Evolutionary conservation across 2,888 invertebrate genomes (phyloP).

Genomic region (Blastobasis lacticolella): DNA sequence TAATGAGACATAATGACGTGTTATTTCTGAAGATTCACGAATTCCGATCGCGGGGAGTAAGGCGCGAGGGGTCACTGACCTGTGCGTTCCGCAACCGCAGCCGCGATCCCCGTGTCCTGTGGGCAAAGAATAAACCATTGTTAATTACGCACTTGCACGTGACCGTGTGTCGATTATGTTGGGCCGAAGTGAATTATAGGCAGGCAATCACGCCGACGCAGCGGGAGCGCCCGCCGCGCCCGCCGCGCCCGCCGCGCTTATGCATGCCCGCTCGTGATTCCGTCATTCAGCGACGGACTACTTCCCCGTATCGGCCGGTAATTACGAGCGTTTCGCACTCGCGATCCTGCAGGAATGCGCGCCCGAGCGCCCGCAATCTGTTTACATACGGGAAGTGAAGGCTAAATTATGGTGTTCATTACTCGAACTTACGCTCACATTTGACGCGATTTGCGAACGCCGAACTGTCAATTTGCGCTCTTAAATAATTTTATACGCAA

Average conservation of each 20-base stretch:
- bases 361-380: conserved; percentile 18
- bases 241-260: conserved; percentile 17
- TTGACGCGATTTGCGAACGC: too few relatives aligned
- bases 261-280: conserved; percentile 29
- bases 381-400: conserved; percentile 24
- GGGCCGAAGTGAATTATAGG: conserved; percentile 34
- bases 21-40: conserved; percentile 69
- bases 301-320: conserved; percentile 37
- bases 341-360: conserved; percentile 31
- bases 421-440: too few relatives aligned
- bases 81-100: conserved; percentile 49
- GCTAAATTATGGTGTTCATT: not conserved
- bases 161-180: conserved; percentile 48
- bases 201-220: conserved; percentile 12
- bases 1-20: conserved; percentile 68
- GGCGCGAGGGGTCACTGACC: conserved; percentile 62
- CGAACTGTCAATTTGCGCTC: too few relatives aligned
- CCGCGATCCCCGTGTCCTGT: conserved; percentile 50
- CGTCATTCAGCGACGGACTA: conserved; percentile 24
- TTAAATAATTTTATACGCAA: too few relatives aligned
- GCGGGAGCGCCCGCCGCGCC: conserved; percentile 9
- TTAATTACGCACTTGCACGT: conserved; percentile 52
- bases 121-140: conserved; percentile 47
- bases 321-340: conserved; percentile 35
- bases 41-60: conserved; percentile 58